A percentile compares a stretch with the other conserved stretches of the same genome.
These are phyloP conservation scores for Lamproptera curius DNA, from an alignment of 2,888 invertebrate species.

Conservation along the genomic window DNA sequence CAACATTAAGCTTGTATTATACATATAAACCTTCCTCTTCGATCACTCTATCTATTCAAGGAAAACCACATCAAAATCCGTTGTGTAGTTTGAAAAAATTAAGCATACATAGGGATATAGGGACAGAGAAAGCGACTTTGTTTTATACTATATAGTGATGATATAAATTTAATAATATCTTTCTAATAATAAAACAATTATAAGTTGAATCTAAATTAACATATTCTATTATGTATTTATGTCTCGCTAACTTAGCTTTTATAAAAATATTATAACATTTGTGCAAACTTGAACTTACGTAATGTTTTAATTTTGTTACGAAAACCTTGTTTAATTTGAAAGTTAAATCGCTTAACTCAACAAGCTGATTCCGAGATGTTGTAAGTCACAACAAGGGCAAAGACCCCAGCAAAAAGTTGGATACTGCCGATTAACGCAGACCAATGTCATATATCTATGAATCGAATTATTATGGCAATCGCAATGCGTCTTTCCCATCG, in stretches of 20 bases:
- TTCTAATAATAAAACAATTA: too few relatives aligned
- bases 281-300: background rate
- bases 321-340: background rate
- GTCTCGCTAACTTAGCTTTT: background rate
- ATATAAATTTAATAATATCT: too few relatives aligned
- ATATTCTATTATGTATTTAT: too few relatives aligned
- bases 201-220: too few relatives aligned
- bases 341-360: background rate
- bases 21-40: too few relatives aligned
- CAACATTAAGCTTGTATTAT: too few relatives aligned
- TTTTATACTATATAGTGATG: too few relatives aligned
- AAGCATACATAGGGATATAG: too few relatives aligned
- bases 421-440: background rate
- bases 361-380: background rate
- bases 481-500: background rate
- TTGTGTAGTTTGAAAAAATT: too few relatives aligned
- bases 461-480: background rate
- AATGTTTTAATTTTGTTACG: background rate
- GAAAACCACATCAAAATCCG: too few relatives aligned
- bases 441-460: slow-evolving; percentile 1
- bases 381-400: slow-evolving; percentile 10
- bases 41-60: too few relatives aligned
- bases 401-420: slow-evolving; percentile 15
- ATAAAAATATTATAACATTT: background rate
- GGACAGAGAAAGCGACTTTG: too few relatives aligned